These are phyloP conservation scores for Torymus auratus DNA, from an alignment of 2,888 invertebrate species.

Conservation along the genomic window DNA sequence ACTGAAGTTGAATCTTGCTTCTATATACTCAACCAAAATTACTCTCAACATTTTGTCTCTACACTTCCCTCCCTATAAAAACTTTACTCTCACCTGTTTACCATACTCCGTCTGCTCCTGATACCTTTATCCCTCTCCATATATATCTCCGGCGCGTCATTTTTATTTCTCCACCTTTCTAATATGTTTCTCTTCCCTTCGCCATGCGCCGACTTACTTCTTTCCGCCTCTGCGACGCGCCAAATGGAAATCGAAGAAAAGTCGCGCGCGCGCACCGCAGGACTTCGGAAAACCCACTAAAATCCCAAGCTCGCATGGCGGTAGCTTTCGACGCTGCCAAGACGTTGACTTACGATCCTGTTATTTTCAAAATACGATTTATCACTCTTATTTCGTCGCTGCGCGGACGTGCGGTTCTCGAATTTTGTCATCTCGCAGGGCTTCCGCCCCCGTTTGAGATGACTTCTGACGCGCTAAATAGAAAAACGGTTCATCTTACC, in stretches of 20 bases:
- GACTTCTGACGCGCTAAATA: no score
- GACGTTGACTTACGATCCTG: constrained; percentile 31
- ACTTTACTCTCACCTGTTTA: no score
- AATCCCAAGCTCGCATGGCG: not conserved
- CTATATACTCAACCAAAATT: no score
- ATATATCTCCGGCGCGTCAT: not conserved
- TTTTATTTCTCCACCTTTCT: constrained; percentile 34
- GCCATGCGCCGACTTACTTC: constrained; percentile 18
- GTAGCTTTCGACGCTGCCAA: constrained; percentile 22
- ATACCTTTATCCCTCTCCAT: no score
- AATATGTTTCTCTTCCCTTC: constrained; percentile 29
- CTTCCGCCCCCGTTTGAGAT: not conserved
- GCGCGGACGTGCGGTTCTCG: not conserved
- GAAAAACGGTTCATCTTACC: no score
- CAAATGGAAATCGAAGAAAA: constrained; percentile 60
- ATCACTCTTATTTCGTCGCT: constrained; percentile 11
- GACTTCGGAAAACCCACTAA: constrained; percentile 6
- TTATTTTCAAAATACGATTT: constrained; percentile 33
- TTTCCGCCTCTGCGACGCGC: constrained; percentile 24
- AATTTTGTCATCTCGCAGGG: not conserved
- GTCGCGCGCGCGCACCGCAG: constrained; percentile 23
- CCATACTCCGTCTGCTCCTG: no score
- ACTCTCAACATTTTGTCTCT: no score
- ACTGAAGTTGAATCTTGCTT: no score
- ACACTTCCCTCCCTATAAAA: no score